phyloP scores from a whole-genome alignment of 2,888 invertebrate genomes.

The Hermaeophaga mercurialis region DNA sequence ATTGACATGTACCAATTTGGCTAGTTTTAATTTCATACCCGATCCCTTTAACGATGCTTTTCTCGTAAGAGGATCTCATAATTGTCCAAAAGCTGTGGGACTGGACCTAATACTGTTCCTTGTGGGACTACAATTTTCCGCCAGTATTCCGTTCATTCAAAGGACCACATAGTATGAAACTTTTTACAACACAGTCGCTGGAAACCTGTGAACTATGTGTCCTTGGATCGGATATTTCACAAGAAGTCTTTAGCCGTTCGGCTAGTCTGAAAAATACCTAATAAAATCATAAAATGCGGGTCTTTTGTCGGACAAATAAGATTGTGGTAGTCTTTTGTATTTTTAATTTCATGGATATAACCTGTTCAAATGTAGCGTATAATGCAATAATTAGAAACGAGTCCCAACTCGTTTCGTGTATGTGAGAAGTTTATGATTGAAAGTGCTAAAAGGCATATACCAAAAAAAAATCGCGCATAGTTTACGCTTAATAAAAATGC shows the following conservation, averaged over 20 bases:
- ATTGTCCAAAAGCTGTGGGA: no score
- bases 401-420: slow-evolving; percentile 9
- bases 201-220: no score
- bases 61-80: no score
- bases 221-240: slow-evolving; percentile 8
- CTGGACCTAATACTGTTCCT: no score
- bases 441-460: slow-evolving; percentile 11
- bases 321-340: slow-evolving; percentile 35
- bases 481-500: no score
- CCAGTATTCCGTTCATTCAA: no score
- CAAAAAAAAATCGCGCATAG: background rate
- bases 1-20: no score
- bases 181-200: no score
- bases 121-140: no score
- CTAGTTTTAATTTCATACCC: no score
- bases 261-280: slow-evolving; percentile 20
- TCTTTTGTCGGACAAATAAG: slow-evolving; percentile 34
- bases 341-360: slow-evolving; percentile 39
- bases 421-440: slow-evolving; percentile 3
- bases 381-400: slow-evolving; percentile 32
- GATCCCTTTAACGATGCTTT: no score
- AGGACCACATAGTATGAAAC: no score
- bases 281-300: slow-evolving; percentile 11
- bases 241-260: slow-evolving; percentile 3
- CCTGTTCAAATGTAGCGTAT: slow-evolving; percentile 34